These are phyloP conservation scores for Halocynthia roretzi DNA, from an alignment of 23 tunicate genomes.

Conservation along the genomic window DNA sequence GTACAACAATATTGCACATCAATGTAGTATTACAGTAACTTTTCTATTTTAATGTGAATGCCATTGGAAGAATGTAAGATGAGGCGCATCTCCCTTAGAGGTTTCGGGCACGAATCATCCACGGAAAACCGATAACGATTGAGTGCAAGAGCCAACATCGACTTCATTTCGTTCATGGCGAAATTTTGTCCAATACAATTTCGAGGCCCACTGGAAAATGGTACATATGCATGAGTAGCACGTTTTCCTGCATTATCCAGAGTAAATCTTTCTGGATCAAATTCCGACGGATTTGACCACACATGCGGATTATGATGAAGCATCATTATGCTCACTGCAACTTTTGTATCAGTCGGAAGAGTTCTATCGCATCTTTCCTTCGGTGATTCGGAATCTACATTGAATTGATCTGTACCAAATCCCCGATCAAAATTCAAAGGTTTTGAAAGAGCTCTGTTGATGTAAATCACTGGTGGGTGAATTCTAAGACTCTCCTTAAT, in stretches of 20 bases:
- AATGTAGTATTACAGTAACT: background rate
- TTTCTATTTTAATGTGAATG: constrained; percentile 42
- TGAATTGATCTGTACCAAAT: constrained; percentile 3
- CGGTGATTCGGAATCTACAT: background rate
- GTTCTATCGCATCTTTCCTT: background rate
- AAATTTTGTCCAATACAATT: constrained; percentile 91
- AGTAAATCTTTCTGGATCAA: constrained; percentile 63
- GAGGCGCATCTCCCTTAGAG: constrained; percentile 40
- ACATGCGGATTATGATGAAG: constrained; percentile 16
- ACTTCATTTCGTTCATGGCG: constrained; percentile 90
- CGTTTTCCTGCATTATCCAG: constrained; percentile 26
- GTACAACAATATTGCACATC: too few species aligned
- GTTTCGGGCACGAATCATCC: constrained; percentile 51
- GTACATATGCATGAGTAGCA: constrained; percentile 61
- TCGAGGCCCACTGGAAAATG: constrained; percentile 86
- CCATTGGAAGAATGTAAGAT: constrained; percentile 60
- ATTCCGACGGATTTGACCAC: constrained; percentile 41
- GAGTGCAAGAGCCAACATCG: constrained; percentile 41
- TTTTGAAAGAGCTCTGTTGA: background rate
- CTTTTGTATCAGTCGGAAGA: constrained; percentile 1
- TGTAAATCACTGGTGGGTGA: constrained; percentile 3
- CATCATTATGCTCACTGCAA: background rate
- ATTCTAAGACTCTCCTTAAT: constrained; percentile 22
- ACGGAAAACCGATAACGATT: constrained; percentile 39
- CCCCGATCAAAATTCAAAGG: constrained; percentile 3